A percentile compares a stretch with the other conserved stretches of the same genome.
These are phyloP conservation scores for Diachrysia chrysitis DNA, from an alignment of 2,888 invertebrate genomes.

Conservation along the genomic window DNA sequence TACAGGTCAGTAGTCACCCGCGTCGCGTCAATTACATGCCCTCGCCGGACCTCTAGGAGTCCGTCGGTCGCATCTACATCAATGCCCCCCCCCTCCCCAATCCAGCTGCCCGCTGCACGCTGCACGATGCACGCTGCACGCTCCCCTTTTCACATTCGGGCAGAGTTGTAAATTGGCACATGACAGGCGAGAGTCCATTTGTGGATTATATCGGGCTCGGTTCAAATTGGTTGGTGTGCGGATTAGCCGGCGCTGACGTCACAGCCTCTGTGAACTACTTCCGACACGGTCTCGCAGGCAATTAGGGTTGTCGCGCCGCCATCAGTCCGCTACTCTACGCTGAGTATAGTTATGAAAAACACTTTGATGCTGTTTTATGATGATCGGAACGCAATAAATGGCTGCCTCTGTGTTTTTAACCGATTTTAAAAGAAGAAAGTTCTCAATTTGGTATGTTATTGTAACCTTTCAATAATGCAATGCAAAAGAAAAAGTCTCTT, in stretches of 20 bases:
- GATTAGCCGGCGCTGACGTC: conserved; percentile 26
- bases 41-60: background rate
- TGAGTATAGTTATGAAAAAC: background rate
- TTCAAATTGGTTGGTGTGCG: conserved; percentile 19
- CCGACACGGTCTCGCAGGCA: conserved; percentile 8
- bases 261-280: conserved; percentile 6
- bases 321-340: background rate
- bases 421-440: too few species aligned
- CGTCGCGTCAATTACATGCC: background rate
- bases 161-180: conserved; percentile 22
- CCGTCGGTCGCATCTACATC: background rate
- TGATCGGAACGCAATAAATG: background rate
- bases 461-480: too few species aligned
- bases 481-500: too few species aligned
- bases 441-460: too few species aligned
- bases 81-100: background rate
- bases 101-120: background rate
- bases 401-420: background rate
- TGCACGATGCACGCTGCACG: background rate
- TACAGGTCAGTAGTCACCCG: background rate
- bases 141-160: conserved; percentile 13
- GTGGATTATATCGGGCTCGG: conserved; percentile 23
- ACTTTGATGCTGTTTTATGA: background rate
- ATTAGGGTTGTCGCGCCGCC: conserved; percentile 6
- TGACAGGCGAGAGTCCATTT: conserved; percentile 22